Evolutionary conservation across 2,113 vertebrate species (phyloP).

Genomic region (Pomatorhinus ruficollis): DNA sequence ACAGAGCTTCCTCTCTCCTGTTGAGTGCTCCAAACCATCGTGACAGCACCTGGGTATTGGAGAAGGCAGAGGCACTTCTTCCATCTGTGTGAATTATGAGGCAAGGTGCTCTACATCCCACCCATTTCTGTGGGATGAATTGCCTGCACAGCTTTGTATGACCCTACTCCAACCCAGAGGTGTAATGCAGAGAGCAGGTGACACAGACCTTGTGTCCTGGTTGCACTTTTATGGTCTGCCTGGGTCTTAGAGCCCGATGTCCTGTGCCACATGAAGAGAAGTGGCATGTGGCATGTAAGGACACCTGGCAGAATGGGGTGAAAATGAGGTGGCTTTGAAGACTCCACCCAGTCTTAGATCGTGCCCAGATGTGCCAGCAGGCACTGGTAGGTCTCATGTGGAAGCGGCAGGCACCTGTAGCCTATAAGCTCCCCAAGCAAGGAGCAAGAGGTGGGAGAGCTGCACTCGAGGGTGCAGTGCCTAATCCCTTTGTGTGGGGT

Average conservation of each 20-base stretch:
- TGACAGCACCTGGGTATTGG: not conserved
- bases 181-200: not conserved
- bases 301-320: not conserved
- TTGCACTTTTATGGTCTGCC: not conserved
- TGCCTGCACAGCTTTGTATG: not conserved
- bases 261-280: too few species aligned
- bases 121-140: not conserved
- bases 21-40: not conserved
- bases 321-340: not conserved
- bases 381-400: not conserved
- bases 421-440: not conserved
- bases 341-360: not conserved
- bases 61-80: not conserved
- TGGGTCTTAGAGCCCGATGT: not conserved
- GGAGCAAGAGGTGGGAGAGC: not conserved
- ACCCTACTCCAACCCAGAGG: not conserved
- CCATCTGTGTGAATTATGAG: not conserved
- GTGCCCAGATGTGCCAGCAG: not conserved
- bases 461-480: not conserved
- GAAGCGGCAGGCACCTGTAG: not conserved
- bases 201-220: not conserved
- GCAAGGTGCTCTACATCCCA: not conserved
- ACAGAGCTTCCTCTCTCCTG: not conserved
- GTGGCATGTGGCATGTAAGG: fast-evolving
- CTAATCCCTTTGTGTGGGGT: not conserved